These are phyloP conservation scores for Apocrypta bakeri DNA, from an alignment of 1,140 invertebrate species.

Conservation along the genomic window DNA sequence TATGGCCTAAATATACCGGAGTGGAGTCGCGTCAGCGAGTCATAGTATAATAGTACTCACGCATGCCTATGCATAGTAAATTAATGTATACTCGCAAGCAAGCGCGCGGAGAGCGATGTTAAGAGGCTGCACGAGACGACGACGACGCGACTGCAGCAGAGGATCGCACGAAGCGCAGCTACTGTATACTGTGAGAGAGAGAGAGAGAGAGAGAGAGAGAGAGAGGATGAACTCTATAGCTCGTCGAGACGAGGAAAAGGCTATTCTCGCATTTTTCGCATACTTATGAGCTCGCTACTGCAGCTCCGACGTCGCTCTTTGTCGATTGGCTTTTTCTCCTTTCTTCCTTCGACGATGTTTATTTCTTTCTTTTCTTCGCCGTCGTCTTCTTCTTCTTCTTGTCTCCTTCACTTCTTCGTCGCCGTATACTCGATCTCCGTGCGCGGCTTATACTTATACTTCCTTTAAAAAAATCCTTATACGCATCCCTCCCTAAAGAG, in stretches of 20 bases:
- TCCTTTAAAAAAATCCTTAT: background rate
- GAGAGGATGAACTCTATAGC: background rate
- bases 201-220: background rate
- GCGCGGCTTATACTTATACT: too few relatives aligned
- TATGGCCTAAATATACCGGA: constrained; percentile 27
- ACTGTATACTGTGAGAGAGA: background rate
- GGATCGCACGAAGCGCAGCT: background rate
- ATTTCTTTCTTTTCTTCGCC: background rate
- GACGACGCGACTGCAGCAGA: background rate
- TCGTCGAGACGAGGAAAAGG: constrained; percentile 34
- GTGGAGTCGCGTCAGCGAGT: background rate
- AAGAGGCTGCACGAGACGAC: constrained; percentile 24
- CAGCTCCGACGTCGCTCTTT: constrained; percentile 24
- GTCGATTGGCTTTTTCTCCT: constrained; percentile 35
- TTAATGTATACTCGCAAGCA: constrained; percentile 22
- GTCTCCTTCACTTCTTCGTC: background rate
- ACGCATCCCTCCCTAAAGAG: too few relatives aligned
- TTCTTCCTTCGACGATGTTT: background rate
- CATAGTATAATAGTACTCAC: constrained; percentile 38
- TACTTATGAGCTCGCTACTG: constrained; percentile 40
- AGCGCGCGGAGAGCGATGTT: constrained; percentile 6
- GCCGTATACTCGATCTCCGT: background rate
- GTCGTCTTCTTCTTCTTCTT: constrained; percentile 10
- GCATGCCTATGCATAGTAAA: constrained; percentile 47
- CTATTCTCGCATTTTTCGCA: constrained; percentile 44